Evolutionary conservation across 2,797 vertebrate genomes (phyloP).

Genomic region (Clarias laeviceps): DNA sequence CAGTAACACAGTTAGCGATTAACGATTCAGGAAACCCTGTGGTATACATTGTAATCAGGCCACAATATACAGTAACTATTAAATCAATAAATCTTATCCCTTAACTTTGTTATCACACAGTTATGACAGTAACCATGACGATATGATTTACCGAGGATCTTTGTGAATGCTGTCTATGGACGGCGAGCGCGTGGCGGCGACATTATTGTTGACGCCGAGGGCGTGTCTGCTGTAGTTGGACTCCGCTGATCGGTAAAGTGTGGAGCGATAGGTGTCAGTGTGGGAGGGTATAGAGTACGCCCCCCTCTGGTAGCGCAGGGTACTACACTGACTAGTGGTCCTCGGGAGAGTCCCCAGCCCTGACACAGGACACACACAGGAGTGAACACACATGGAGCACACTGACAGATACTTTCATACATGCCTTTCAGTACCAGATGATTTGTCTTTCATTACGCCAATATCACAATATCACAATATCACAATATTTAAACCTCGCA

Average conservation of each 20-base stretch:
- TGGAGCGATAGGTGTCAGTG: constrained; percentile 83
- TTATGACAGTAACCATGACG: too few relatives aligned
- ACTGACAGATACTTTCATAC: neutral
- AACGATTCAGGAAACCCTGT: neutral
- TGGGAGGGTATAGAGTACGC: constrained; percentile 86
- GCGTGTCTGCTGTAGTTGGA: constrained; percentile 78
- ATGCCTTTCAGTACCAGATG: neutral
- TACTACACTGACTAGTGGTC: constrained; percentile 89
- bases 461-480: neutral
- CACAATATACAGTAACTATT: neutral
- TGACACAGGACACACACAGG: constrained; percentile 56
- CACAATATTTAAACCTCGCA: neutral
- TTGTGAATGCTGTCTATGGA: constrained; percentile 98
- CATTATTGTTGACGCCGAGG: constrained; percentile 74
- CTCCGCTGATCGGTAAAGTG: constrained; percentile 79
- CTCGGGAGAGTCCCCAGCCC: constrained; percentile 90
- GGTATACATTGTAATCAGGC: neutral
- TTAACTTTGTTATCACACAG: neutral
- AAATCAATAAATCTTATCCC: neutral
- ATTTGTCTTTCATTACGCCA: neutral
- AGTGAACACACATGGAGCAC: neutral
- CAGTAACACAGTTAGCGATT: neutral
- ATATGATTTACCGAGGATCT: constrained; percentile 85
- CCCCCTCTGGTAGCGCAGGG: constrained; percentile 92
- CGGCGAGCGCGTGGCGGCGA: constrained; percentile 84